Evolutionary conservation across 2,888 invertebrate genomes (phyloP), one percentile per base, ranked within the genome.

Genomic region (Cynaeus angustus): DNA sequence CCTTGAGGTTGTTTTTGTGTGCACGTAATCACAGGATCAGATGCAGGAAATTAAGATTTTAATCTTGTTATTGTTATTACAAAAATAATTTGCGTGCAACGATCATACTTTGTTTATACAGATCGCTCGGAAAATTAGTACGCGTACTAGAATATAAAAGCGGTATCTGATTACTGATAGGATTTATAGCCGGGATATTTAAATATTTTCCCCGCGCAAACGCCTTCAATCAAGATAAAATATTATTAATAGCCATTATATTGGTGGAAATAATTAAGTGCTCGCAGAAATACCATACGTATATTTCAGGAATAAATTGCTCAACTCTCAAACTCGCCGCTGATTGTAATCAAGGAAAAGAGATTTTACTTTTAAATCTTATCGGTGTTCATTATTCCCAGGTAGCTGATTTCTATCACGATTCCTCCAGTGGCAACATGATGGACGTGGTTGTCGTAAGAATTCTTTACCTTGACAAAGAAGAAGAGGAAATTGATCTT

Each of bases 371-470:
- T 62, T 48, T 48, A 61, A 61, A 58, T 58, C 28, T 43, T 58
- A 58, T 45, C 56, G 37, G 9, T 26, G 28, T 58, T 33, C 33
- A 33, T 33, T 33, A 33, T 33, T 7, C 75, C 14, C 74, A 85
- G 86, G 86, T 85, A 46, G 80, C 85, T 1, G 85, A 86, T 80
- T 85, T 78, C 74, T 87, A 85, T 77, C 86, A 86, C 71, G 87
- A 87, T 70, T 75, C 81, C 1, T 82, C 86, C 28, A 84, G 87
- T 43, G 90, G 90, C 8, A 88, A 89, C 76, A 86, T 87, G 68
- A 85, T 90, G 75, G 89, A 90, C 77, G 85, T 90, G 26, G 86
- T 87, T 3, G 84, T 90, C 41, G 89, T 89, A 0, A 81, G 89
- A 46, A 83, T 90, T 8, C 85, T 90, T 74, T 85, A 88, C 66